Evolutionary conservation across 2,888 invertebrate genomes (phyloP), one percentile per base, ranked within the genome.

Genomic region (Mesoligia furuncula): DNA sequence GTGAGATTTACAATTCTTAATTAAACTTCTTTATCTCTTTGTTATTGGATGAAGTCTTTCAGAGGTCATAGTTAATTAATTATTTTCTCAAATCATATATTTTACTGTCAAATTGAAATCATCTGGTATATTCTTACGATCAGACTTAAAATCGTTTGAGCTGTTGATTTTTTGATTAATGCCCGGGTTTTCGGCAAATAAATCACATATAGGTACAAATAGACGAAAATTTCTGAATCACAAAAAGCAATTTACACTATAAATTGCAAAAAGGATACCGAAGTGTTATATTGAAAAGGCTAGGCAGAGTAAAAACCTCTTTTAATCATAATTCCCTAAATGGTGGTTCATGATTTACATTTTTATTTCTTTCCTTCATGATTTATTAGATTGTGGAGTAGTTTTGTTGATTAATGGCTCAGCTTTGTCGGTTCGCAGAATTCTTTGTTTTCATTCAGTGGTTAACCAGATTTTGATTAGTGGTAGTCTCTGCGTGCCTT

Each of bases 361-460:
- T 81, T 67, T 69, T 61, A 80, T 79, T 86, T 81, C 80, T 80
- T 84, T 80, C 61, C 65, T 80, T 76, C 42, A 66, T 88, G 88
- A 85, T 88, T 84, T 88, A 88, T 85, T 77, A 84, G 80, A 64
- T 71, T 72, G 68, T 31, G 69, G 71, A 87, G 81, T 86, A 77
- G 84, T 88, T 85, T 81, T 81, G 72, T 79, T 88, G 87, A 88
- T 87, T 87, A 88, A 88, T 88, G 77, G 51, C 67, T 20, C 39
- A 42, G 73, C 51, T 80, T 79, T 78, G 77, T 79, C 67, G 59
- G 83, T 82, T 77, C 45, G 72, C 70, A 45, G 59, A 76, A 80
- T 70, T 85, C 81, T 77, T 86, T 80, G 66, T 79, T 77, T 77
- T 57, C 78, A 77, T 70, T 70, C 67, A 9, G 7, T 73, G 70